Evolutionary conservation across 2,797 vertebrate species (phyloP).

Genomic region (Neosilurus hyrtlii): DNA sequence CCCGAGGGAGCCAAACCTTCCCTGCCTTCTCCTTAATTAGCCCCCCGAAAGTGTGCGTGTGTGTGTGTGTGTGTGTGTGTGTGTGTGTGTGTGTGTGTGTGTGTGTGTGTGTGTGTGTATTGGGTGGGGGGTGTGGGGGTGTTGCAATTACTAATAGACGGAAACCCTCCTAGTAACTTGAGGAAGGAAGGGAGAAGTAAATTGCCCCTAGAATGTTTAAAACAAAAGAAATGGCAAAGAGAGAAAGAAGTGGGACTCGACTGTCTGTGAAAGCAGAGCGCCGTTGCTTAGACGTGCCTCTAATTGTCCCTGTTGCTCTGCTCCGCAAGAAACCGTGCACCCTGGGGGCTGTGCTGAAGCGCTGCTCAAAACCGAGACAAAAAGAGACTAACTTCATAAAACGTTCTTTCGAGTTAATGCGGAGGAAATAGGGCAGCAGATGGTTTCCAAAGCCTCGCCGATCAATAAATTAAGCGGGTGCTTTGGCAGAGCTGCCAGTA

Average conservation of each 20-base stretch:
- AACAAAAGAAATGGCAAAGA: constrained; percentile 68
- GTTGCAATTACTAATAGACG: constrained; percentile 93
- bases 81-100: constrained; percentile 45
- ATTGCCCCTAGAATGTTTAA: constrained; percentile 78
- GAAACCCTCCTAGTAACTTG: constrained; percentile 88
- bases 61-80: constrained; percentile 50
- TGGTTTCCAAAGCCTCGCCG: constrained; percentile 72
- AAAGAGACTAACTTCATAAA: constrained; percentile 66
- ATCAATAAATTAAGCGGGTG: constrained; percentile 74
- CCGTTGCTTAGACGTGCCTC: constrained; percentile 48
- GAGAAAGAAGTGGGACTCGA: constrained; percentile 57
- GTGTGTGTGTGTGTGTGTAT: constrained; percentile 49
- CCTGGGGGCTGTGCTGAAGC: constrained; percentile 66
- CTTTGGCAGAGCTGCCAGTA: constrained; percentile 58
- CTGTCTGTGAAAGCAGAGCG: constrained; percentile 59
- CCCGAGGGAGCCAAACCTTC: constrained; percentile 94
- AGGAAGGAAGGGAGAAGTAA: constrained; percentile 75
- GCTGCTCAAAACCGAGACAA: constrained; percentile 62
- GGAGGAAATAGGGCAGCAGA: constrained; percentile 76
- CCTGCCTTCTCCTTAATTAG: constrained; percentile 98
- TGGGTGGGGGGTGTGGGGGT: constrained; percentile 67
- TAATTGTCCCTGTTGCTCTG: constrained; percentile 70
- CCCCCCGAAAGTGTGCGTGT: constrained; percentile 78
- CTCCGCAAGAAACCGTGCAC: constrained; percentile 63
- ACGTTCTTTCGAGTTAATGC: constrained; percentile 72